These are phyloP conservation scores for Drosophila sechellia DNA, from an alignment of 1,140 invertebrate genomes.

Conservation along the genomic window DNA sequence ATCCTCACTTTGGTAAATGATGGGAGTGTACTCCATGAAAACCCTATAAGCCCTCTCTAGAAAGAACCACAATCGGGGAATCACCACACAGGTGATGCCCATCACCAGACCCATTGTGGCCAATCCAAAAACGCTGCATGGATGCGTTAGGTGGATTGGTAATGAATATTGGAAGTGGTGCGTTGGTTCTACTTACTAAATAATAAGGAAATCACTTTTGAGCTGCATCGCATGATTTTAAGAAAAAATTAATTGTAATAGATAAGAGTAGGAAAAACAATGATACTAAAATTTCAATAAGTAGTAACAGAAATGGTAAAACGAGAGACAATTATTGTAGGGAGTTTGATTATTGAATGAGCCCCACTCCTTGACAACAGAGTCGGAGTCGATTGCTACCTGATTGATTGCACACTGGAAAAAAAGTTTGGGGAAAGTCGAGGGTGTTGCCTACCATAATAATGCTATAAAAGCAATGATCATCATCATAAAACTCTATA, in stretches of 20 bases:
- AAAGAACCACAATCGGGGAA: not conserved
- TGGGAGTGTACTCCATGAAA: conserved; percentile 20
- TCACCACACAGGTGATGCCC: not conserved
- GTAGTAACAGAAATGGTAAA: not conserved
- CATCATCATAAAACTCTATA: not conserved
- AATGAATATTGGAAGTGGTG: too few relatives aligned
- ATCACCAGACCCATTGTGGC: not conserved
- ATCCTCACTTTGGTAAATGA: conserved; percentile 26
- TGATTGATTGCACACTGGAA: conserved; percentile 12
- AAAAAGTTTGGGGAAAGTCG: not conserved
- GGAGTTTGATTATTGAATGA: not conserved
- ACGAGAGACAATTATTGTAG: not conserved
- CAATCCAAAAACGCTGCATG: conserved; percentile 1
- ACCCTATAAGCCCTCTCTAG: not conserved
- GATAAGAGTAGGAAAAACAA: not conserved
- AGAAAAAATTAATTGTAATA: not conserved
- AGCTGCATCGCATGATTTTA: not conserved
- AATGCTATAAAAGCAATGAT: not conserved
- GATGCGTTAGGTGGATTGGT: not conserved
- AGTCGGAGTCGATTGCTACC: not conserved
- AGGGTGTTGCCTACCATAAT: not conserved
- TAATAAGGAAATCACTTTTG: not conserved
- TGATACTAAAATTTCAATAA: not conserved
- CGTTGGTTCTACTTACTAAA: conserved; percentile 19
- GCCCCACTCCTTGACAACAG: conserved; percentile 5